A percentile compares a stretch with the other conserved stretches of the same genome.
phyloP scores from a whole-genome alignment of 2,888 invertebrate species.

The Chesias legatella region DNA sequence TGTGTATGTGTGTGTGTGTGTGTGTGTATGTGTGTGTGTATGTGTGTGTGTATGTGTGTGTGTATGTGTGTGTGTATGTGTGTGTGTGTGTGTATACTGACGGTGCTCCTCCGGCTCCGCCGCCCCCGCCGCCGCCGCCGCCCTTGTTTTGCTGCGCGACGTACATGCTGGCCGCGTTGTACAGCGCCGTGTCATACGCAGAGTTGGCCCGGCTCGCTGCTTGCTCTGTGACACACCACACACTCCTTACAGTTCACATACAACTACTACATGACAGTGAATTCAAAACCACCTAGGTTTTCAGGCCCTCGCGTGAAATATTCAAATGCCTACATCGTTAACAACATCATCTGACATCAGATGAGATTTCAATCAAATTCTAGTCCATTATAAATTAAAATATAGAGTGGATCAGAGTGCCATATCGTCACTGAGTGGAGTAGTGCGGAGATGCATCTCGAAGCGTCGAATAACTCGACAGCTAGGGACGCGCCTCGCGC shows the following conservation, averaged over 20 bases:
- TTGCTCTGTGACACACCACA: conserved; percentile 40
- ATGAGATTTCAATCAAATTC: too few relatives aligned
- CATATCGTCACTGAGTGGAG: conserved; percentile 36
- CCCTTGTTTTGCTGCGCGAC: conserved; percentile 89
- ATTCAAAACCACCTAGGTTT: conserved; percentile 1
- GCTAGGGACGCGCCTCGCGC: conserved; percentile 18
- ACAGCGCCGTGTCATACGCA: conserved; percentile 96
- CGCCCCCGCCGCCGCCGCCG: conserved; percentile 55
- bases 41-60: too few relatives aligned
- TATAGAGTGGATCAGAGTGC: conserved; percentile 42
- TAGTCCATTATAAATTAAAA: not conserved
- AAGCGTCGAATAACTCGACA: conserved; percentile 41
- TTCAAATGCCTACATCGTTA: too few relatives aligned
- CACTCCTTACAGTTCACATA: conserved; percentile 9
- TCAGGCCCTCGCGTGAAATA: too few relatives aligned
- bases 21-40: too few relatives aligned
- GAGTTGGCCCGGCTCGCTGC: conserved; percentile 86
- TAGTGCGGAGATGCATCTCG: conserved; percentile 9
- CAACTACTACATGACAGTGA: not conserved
- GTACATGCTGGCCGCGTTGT: conserved; percentile 97
- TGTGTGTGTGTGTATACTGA: too few relatives aligned
- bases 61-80: too few relatives aligned
- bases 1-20: too few relatives aligned
- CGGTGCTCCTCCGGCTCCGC: too few relatives aligned
- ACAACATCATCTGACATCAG: too few relatives aligned